A percentile compares a stretch with the other conserved stretches of the same genome.
Evolutionary conservation across 2,797 vertebrate genomes (phyloP).

Genomic region (Paratrypauchen microcephalus): DNA sequence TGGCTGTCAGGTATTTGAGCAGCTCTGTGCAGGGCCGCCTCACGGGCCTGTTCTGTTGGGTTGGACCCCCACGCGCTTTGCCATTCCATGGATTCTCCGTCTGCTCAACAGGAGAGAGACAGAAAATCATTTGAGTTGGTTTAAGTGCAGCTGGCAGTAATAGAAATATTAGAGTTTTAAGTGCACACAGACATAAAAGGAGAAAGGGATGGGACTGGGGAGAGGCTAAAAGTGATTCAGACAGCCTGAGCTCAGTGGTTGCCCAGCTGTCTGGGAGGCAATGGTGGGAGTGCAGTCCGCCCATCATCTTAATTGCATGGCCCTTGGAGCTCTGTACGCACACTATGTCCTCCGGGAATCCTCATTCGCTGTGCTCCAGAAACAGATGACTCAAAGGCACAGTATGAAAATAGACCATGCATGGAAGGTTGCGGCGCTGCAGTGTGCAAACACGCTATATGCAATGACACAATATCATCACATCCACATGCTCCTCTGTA

Average conservation of each 20-base stretch:
- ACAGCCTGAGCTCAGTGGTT: slow-evolving; percentile 45
- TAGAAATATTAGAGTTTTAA: slow-evolving; percentile 36
- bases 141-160: slow-evolving; percentile 29
- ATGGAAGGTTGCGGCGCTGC: slow-evolving; percentile 61
- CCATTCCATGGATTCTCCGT: slow-evolving; percentile 94
- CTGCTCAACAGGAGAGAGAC: slow-evolving; percentile 65
- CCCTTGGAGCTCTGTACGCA: slow-evolving; percentile 62
- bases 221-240: slow-evolving; percentile 41
- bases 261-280: slow-evolving; percentile 62
- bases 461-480: slow-evolving; percentile 40
- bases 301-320: slow-evolving; percentile 78
- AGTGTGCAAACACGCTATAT: slow-evolving; percentile 57
- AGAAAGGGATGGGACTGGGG: slow-evolving; percentile 26
- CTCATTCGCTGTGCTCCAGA: slow-evolving; percentile 75
- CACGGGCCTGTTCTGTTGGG: slow-evolving; percentile 92
- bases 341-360: slow-evolving; percentile 72
- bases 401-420: slow-evolving; percentile 76
- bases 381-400: slow-evolving; percentile 78
- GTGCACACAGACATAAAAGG: slow-evolving; percentile 42
- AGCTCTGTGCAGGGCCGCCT: slow-evolving; percentile 98
- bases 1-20: slow-evolving; percentile 98
- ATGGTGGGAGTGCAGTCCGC: slow-evolving; percentile 61
- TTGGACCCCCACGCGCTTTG: slow-evolving; percentile 91
- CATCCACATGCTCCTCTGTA: slow-evolving; percentile 35
- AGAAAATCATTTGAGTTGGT: slow-evolving; percentile 22